These are phyloP conservation scores for Palythoa grandiflora DNA, from an alignment of 92 coral and sea anemone genomes.

Conservation along the genomic window DNA sequence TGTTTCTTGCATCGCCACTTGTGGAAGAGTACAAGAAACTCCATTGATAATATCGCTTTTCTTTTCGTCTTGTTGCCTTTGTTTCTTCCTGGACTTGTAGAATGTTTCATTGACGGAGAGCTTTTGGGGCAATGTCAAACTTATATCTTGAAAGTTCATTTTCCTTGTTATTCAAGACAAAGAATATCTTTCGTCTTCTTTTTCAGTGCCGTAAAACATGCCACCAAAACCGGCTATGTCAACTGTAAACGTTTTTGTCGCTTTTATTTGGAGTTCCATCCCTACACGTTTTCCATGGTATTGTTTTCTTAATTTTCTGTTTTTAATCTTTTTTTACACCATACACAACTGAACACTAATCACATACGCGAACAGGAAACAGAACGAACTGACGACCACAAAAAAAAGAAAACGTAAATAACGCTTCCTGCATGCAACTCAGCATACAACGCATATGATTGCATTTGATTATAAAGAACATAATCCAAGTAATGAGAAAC, in stretches of 20 bases:
- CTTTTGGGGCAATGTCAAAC: background rate
- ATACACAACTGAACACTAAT: background rate
- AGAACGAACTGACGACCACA: background rate
- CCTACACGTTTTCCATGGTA: background rate
- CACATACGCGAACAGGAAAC: background rate
- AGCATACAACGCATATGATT: no score
- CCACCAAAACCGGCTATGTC: background rate
- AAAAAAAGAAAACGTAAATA: background rate
- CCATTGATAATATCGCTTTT: background rate
- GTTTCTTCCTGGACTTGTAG: background rate
- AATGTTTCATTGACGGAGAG: background rate
- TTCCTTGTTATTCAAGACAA: background rate
- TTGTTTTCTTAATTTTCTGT: background rate
- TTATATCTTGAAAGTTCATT: slow-evolving; percentile 3
- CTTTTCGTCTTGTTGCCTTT: background rate
- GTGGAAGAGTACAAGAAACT: background rate
- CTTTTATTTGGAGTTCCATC: background rate
- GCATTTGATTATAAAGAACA: no score
- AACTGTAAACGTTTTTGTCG: background rate
- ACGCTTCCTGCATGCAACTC: no score
- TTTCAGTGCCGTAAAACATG: background rate
- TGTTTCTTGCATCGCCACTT: background rate
- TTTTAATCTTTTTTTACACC: background rate
- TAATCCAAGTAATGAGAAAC: no score
- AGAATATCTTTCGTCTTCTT: background rate